phyloP scores from a whole-genome alignment of 92 coral and sea anemone species.

The Zoanthus gigantus region DNA sequence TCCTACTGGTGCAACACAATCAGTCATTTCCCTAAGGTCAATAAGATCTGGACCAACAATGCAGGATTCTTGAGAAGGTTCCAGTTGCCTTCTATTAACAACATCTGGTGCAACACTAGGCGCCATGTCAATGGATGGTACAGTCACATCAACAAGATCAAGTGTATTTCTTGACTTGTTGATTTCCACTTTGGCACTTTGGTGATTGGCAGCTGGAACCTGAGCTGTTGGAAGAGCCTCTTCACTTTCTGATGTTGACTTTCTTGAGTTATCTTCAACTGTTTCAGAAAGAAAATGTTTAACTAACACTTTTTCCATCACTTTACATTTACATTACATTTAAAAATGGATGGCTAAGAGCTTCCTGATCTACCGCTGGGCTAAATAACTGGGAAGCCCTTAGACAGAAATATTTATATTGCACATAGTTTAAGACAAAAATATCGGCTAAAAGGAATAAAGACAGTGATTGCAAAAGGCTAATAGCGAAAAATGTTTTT shows the following conservation, averaged over 20 bases:
- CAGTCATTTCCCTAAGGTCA: conserved; percentile 28
- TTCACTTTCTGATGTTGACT: not conserved
- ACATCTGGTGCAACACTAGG: conserved; percentile 14
- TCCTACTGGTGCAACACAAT: not conserved
- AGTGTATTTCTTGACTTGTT: not conserved
- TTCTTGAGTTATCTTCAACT: conserved; percentile 4
- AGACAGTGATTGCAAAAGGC: too few species aligned
- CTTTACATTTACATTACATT: not conserved
- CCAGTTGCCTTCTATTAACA: conserved; percentile 12
- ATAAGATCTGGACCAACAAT: conserved; percentile 41
- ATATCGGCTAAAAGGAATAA: too few species aligned
- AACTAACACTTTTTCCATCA: not conserved
- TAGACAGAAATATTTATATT: too few species aligned
- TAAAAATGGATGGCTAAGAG: too few species aligned
- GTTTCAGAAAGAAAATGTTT: not conserved
- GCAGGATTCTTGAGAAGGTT: not conserved
- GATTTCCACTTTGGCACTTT: not conserved
- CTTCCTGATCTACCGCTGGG: too few species aligned
- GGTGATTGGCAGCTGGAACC: not conserved
- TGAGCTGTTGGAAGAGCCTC: not conserved
- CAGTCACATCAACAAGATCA: conserved; percentile 24
- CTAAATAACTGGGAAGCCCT: too few species aligned
- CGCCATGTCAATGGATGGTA: not conserved
- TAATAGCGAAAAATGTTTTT: too few species aligned
- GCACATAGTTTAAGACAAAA: too few species aligned